Base-by-base conservation (phyloP, 2,888 invertebrate species). In the Nematopogon swammerdamellus region DNA sequence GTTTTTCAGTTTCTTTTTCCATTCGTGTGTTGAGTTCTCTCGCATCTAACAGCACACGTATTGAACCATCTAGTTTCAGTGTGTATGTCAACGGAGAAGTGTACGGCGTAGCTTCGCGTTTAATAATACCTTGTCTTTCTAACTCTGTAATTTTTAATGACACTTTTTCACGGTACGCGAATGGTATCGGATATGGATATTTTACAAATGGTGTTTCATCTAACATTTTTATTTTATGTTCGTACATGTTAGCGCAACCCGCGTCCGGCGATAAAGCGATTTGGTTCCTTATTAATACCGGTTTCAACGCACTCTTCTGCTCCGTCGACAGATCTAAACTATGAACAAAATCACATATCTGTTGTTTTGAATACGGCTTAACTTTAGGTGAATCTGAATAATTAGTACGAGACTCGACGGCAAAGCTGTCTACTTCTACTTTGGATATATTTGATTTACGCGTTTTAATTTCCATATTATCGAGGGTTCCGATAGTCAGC, bases 11-110 rank as follows among this genome's bases (percentile, higher is more conserved):
- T 49, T 65, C 62, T 0, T 57, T 52, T 17, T 59, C 54, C 46
- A 65, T 63, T 19, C 54, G 47, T n/a, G 53, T 53, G 53, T 65
- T 65, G 1, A 64, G 44, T 47, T 52, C 55, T 11, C 65, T 42
- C 0, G 63, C 63, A 51, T 64, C 63, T 18, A 63, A 50, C 51
- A 63, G 61, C 18, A 64, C 54, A 3, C 64, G 52, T 2, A 63
- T 50, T 8, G 53, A 50, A 1, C 59, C 60, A 49, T 64, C 60
- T 44, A 57, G 62, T 50, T 63, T 65, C 19, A 53, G 36, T 0
- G 59, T 57, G 5, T 59, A 57, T 2, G 59, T 56, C 18, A 63
- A 48, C 0, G 63, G 64, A 45, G 61, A 63, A 16, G 59, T 56
- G 51, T 58, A 63, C 1, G 56, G 54, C 20, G 60, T 61, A 8